Evolutionary conservation across 2,888 invertebrate species (phyloP).

Genomic region (Physocephala rufipes): DNA sequence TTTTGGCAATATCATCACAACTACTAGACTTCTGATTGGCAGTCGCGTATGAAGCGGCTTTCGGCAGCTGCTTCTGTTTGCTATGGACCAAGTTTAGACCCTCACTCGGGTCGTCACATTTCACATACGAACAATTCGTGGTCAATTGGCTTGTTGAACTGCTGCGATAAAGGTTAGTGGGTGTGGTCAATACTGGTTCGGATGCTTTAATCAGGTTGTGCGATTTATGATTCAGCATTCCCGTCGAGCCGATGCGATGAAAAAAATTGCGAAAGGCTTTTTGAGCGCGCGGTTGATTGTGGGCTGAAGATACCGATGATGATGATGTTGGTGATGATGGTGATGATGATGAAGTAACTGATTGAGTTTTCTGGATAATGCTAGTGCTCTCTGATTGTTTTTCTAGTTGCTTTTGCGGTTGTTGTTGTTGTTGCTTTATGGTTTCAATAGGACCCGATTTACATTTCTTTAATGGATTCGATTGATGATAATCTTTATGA

Average conservation of each 20-base stretch:
- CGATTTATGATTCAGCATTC: slow-evolving; percentile 72
- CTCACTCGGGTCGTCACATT: slow-evolving; percentile 83
- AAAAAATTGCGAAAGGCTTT: slow-evolving; percentile 79
- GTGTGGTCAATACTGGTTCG: slow-evolving; percentile 54
- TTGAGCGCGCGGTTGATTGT: slow-evolving; percentile 54
- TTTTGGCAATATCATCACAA: slow-evolving; percentile 76
- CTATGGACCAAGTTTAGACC: slow-evolving; percentile 74
- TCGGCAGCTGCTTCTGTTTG: slow-evolving; percentile 55
- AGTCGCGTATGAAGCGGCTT: slow-evolving; percentile 59
- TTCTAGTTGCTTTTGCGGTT: slow-evolving; percentile 50
- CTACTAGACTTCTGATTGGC: slow-evolving; percentile 71
- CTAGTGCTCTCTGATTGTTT: slow-evolving; percentile 54
- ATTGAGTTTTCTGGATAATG: slow-evolving; percentile 35
- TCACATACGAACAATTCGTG: slow-evolving; percentile 72
- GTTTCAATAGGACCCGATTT: slow-evolving; percentile 70
- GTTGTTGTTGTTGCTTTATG: slow-evolving; percentile 54
- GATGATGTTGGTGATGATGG: slow-evolving; percentile 36
- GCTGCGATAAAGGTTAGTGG: slow-evolving; percentile 72
- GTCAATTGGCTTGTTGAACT: slow-evolving; percentile 82
- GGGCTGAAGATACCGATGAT: slow-evolving; percentile 37
- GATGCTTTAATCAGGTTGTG: slow-evolving; percentile 61
- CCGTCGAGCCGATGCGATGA: slow-evolving; percentile 79
- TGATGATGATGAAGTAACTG: slow-evolving; percentile 37
- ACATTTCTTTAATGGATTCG: slow-evolving; percentile 68
- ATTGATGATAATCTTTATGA: slow-evolving; percentile 48